Percentiles rank a stretch among this genome's conserved stretches.
These are phyloP conservation scores for Pelodytes ibericus DNA, from an alignment of 2,797 vertebrate genomes.

Conservation along the genomic window DNA sequence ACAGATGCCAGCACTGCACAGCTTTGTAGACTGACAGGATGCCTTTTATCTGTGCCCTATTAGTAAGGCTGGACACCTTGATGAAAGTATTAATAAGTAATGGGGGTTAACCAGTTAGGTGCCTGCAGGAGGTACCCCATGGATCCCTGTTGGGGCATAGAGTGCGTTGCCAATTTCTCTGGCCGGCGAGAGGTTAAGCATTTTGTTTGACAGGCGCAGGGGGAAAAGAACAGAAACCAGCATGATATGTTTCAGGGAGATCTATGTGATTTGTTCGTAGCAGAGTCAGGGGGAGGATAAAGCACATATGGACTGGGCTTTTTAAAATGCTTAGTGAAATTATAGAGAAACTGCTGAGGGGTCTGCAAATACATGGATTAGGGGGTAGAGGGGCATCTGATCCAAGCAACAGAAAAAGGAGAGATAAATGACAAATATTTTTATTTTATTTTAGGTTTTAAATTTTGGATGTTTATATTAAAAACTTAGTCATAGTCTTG, in stretches of 20 bases:
- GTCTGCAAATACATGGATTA: neutral
- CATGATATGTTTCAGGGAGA: constrained; percentile 27
- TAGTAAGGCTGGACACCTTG: neutral
- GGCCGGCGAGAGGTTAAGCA: constrained; percentile 27
- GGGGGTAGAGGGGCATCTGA: neutral
- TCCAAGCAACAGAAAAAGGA: no score
- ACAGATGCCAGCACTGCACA: neutral
- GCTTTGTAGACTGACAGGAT: no score
- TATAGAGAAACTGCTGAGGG: constrained; percentile 19
- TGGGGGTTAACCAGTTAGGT: neutral
- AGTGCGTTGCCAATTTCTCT: neutral
- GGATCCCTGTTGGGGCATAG: neutral
- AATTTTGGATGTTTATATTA: no score
- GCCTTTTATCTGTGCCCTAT: neutral
- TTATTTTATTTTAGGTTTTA: no score
- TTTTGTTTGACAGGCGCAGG: neutral
- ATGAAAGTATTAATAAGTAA: neutral
- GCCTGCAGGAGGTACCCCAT: neutral
- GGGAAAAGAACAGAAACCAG: constrained; percentile 2
- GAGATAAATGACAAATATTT: no score
- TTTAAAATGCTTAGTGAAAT: constrained; percentile 13
- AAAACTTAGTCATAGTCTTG: no score
- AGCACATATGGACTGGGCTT: constrained; percentile 34
- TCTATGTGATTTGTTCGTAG: constrained; percentile 8
- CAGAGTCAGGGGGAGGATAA: constrained; percentile 11